Percentiles rank a stretch among this genome's conserved stretches.
Conservation (phyloP, 2,113 vertebrate species). For the Sinocyclocheilus anophthalmus region DNA sequence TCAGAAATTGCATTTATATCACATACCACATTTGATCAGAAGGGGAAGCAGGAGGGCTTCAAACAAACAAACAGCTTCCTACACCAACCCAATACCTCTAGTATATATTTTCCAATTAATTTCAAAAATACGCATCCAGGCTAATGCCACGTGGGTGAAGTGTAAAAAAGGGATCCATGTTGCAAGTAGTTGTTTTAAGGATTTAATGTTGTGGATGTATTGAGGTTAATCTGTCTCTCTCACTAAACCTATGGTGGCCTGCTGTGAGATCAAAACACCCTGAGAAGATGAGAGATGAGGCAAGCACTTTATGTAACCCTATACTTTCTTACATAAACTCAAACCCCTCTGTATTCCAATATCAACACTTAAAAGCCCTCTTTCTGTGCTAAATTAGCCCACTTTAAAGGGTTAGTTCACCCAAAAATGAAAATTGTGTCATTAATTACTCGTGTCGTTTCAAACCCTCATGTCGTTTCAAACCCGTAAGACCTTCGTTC, state of each 20-base stretch:
- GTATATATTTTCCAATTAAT: slow-evolving; percentile 3
- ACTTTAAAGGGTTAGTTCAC: not conserved
- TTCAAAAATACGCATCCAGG: slow-evolving; percentile 28
- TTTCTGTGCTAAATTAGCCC: not conserved
- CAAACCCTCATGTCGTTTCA: too few species aligned
- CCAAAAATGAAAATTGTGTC: too few species aligned
- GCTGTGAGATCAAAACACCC: too few species aligned
- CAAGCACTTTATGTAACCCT: too few species aligned
- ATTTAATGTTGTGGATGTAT: slow-evolving; percentile 55
- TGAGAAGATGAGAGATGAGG: too few species aligned
- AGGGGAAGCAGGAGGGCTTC: not conserved
- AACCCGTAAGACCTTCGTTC: too few species aligned
- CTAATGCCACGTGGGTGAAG: slow-evolving; percentile 29
- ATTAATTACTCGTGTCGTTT: too few species aligned
- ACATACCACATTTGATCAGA: not conserved
- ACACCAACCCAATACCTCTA: not conserved
- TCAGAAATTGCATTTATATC: slow-evolving; percentile 1
- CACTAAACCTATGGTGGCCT: slow-evolving; percentile 43
- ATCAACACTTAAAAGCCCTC: not conserved
- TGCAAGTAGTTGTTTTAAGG: slow-evolving; percentile 36
- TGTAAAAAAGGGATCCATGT: not conserved
- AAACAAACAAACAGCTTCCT: not conserved
- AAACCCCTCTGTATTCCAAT: slow-evolving; percentile 13
- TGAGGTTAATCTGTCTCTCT: slow-evolving; percentile 58
- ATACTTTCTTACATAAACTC: slow-evolving; percentile 12